A percentile compares a stretch with the other conserved stretches of the same genome.
phyloP scores from a whole-genome alignment of 2,888 invertebrate genomes.

The Exephanes ischioxanthus region DNA sequence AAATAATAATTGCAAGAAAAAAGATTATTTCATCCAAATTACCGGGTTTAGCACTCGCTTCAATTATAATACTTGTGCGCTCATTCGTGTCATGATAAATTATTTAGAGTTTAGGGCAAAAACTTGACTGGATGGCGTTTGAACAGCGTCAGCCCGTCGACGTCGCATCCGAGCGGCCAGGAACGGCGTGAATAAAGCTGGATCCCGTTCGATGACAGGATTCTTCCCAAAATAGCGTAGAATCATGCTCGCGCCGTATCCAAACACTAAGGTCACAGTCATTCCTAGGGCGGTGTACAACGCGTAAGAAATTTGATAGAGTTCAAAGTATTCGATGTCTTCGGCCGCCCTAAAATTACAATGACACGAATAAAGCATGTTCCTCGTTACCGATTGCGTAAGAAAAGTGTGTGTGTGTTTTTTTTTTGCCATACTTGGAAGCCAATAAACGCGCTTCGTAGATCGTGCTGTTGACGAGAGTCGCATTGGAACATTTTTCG shows the following conservation, averaged over 20 bases:
- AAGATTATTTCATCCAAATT: neutral
- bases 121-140: slow-evolving; percentile 76
- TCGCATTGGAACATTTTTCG: slow-evolving; percentile 72
- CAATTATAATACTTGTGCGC: neutral
- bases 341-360: slow-evolving; percentile 46
- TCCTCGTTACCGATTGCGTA: neutral
- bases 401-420: neutral
- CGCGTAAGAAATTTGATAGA: slow-evolving; percentile 90
- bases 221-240: slow-evolving; percentile 79
- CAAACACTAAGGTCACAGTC: slow-evolving; percentile 85
- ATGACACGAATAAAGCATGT: neutral
- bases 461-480: slow-evolving; percentile 29
- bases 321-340: slow-evolving; percentile 86
- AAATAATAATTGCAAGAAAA: neutral
- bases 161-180: slow-evolving; percentile 85
- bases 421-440: slow-evolving; percentile 25
- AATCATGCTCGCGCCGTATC: slow-evolving; percentile 86
- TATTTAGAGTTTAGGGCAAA: slow-evolving; percentile 74
- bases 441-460: slow-evolving; percentile 44
- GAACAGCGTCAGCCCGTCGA: slow-evolving; percentile 70
- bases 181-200: slow-evolving; percentile 87
- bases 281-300: slow-evolving; percentile 89
- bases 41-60: neutral
- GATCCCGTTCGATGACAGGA: slow-evolving; percentile 84
- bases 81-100: neutral